phyloP scores from a whole-genome alignment of 37 sponge, comb jelly and placozoan species.

The Petrosia ficiformis region DNA sequence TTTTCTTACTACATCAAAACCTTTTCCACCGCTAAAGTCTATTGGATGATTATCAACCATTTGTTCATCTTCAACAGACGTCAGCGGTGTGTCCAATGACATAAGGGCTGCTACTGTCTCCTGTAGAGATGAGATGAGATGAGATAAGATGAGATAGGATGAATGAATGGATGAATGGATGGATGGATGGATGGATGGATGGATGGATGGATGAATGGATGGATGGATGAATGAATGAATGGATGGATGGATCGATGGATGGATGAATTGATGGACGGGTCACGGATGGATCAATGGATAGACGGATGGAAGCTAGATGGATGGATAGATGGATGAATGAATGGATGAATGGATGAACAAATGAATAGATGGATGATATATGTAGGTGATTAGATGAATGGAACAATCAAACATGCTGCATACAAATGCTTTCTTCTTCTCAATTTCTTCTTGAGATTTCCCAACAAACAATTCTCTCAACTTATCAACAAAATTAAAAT shows the following conservation, averaged over 20 bases:
- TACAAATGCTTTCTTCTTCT: conserved; percentile 84
- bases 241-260: too few relatives aligned
- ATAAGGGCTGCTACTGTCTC: conserved; percentile 78
- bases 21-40: conserved; percentile 55
- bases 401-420: conserved; percentile 3
- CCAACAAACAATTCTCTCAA: conserved; percentile 80
- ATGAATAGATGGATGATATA: background rate
- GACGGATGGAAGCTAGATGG: too few relatives aligned
- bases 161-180: too few relatives aligned
- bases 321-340: background rate
- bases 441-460: conserved; percentile 65
- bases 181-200: too few relatives aligned
- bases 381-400: background rate
- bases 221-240: too few relatives aligned
- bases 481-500: conserved; percentile 74
- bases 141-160: background rate
- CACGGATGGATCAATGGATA: background rate
- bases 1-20: conserved; percentile 44
- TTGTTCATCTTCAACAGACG: conserved; percentile 5
- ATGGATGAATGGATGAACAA: background rate
- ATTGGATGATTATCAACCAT: conserved; percentile 55
- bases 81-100: background rate
- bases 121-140: conserved; percentile 9
- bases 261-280: too few relatives aligned
- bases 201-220: too few relatives aligned